Conservation (phyloP, 2,113 vertebrate species). For the Bubalus kerabau region DNA sequence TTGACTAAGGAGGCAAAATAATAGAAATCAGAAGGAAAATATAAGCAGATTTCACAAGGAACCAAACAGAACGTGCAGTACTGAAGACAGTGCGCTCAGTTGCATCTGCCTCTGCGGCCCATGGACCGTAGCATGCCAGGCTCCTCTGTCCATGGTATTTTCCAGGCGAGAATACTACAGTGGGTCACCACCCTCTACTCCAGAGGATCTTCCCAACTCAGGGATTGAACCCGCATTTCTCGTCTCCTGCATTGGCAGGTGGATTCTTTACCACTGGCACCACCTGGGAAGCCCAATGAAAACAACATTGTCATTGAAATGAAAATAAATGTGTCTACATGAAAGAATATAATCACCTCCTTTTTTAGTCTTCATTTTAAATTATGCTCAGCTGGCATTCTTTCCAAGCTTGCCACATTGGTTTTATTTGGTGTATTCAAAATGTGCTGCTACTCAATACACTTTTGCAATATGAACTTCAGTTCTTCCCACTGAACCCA, state of each 20-base stretch:
- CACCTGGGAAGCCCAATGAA: background rate
- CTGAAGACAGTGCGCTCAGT: background rate
- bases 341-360: background rate
- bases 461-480: background rate
- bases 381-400: background rate
- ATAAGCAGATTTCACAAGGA: background rate
- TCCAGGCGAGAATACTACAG: background rate
- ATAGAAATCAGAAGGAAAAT: background rate
- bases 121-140: background rate
- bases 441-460: background rate
- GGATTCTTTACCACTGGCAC: background rate
- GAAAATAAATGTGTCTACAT: background rate
- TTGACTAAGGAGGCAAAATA: slow-evolving; percentile 8
- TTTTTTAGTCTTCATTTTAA: background rate
- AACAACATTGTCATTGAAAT: background rate
- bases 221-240: background rate
- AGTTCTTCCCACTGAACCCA: background rate
- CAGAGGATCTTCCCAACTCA: background rate
- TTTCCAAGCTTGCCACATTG: background rate
- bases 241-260: background rate
- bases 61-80: background rate
- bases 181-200: background rate
- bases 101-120: background rate
- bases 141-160: background rate
- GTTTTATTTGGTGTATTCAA: background rate